Conservation (phyloP, 2,113 vertebrate genomes). For the Bos javanicus region DNA sequence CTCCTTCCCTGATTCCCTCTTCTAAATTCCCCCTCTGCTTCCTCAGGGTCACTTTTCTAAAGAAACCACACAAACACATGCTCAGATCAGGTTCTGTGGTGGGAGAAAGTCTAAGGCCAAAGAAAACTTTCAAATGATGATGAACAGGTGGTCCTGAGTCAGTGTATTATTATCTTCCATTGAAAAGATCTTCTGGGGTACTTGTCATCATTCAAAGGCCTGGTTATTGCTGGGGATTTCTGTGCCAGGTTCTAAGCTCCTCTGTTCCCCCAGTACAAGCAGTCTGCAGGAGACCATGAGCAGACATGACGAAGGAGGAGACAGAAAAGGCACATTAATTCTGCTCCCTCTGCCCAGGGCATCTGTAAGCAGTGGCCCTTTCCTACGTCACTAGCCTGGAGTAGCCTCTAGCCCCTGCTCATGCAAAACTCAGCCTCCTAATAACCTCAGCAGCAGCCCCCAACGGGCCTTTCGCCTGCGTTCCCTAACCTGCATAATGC, state of each 20-base stretch:
- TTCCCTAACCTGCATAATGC: background rate
- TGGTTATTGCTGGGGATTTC: background rate
- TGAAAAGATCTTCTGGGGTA: background rate
- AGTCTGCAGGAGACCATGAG: background rate
- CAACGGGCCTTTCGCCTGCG: rapidly evolving
- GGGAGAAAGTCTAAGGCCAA: background rate
- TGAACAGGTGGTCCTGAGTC: background rate
- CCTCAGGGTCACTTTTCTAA: background rate
- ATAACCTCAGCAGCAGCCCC: background rate
- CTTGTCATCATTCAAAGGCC: background rate
- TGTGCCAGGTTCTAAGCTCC: background rate
- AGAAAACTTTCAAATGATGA: background rate
- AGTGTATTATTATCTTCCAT: background rate
- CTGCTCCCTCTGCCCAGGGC: background rate
- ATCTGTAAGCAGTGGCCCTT: too few relatives aligned
- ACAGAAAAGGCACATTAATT: background rate
- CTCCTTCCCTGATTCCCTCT: background rate
- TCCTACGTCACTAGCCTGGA: background rate
- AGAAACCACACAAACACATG: background rate
- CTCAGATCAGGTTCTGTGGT: background rate
- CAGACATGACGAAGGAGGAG: background rate
- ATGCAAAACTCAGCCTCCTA: background rate
- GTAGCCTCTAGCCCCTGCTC: too few relatives aligned
- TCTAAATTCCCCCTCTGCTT: background rate
- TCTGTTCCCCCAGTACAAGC: background rate